Conservation (phyloP, 35 echinoderm and acorn worm species). For the Anneissia japonica region DNA sequence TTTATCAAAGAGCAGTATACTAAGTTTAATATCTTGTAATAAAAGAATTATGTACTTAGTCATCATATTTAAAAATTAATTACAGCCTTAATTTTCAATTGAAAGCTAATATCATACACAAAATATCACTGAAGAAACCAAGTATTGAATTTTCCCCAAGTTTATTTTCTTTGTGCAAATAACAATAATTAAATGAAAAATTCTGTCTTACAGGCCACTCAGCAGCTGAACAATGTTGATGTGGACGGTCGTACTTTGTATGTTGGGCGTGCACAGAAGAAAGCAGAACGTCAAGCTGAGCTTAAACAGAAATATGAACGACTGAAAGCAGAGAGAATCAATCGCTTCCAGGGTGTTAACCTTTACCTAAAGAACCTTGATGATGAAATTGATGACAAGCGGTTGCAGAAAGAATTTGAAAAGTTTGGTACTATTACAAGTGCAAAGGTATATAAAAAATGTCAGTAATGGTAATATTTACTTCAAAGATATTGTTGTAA, state of each 20-base stretch:
- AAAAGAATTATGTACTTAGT: too few species aligned
- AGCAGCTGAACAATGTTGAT: constrained; percentile 51
- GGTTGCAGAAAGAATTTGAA: constrained; percentile 74
- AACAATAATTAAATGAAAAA: too few species aligned
- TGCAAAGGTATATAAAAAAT: constrained; percentile 87
- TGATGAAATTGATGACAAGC: constrained; percentile 85
- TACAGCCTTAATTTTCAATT: too few species aligned
- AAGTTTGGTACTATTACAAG: constrained; percentile 91
- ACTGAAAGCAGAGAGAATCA: constrained; percentile 40
- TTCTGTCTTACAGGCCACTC: constrained; percentile 49
- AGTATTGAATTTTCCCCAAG: too few species aligned
- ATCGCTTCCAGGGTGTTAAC: constrained; percentile 84
- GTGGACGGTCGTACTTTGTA: constrained; percentile 51
- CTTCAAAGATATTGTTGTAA: too few species aligned
- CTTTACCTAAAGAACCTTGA: constrained; percentile 98
- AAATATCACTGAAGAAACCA: too few species aligned
- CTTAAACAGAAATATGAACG: constrained; percentile 37
- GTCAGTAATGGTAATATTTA: too few species aligned
- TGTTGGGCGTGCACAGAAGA: constrained; percentile 86
- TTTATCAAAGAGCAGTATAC: too few species aligned
- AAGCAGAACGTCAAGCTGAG: constrained; percentile 68
- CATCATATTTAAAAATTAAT: too few species aligned
- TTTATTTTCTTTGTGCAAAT: too few species aligned
- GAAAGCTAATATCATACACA: too few species aligned
- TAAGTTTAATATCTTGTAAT: too few species aligned